Base-by-base conservation (phyloP, 2,888 invertebrate species). In the Odontocolon sp. region DNA sequence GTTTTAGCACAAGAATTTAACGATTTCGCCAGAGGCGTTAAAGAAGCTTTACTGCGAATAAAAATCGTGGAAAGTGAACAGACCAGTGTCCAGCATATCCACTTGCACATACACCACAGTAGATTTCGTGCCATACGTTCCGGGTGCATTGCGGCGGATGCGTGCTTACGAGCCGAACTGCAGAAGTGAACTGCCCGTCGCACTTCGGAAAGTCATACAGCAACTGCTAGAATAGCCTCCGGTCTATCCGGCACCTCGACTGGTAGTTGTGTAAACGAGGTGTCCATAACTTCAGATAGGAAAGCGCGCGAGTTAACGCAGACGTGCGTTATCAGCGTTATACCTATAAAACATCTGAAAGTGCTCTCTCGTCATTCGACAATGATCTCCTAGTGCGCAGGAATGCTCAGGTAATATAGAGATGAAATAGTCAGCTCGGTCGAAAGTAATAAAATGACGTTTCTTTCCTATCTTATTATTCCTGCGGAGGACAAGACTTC, bases 271-370 rank as follows among this genome's bases (percentile, higher is more conserved):
- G 31, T 16, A 68, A n/a, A 68, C 56, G 56, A 47, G 56, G 45
- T 59, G 36, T 50, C 56, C 36, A 47, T 50, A 69, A 54, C 42
- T 47, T 47, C 9, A 23, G 45, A n/a, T 56, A 8, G 23, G 6
- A 67, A 45, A 64, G 5, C 71, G 26, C 11, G 28, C 26, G 26
- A 54, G 18, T 47, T 56, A 42, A 68, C 23, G 45, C 33, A 28
- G 28, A 66, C 70, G 40, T 57, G 70, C 59, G 31, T 56, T 61
- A 63, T 77, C 71, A 77, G 47, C 71, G 54, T 68, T 71, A 33
- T 42, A 64, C 52, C 61, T 59, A 36, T 38, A 50, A 18, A 36
- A 36, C 28, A 38, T 28, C 21, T 14, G 3, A 28, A 61, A 47
- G 61, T 33, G 31, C 50, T 21, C 38, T 21, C 47, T 54, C 66